phyloP scores from a whole-genome alignment of 2,888 invertebrate species.

The Microchrysa polita region DNA sequence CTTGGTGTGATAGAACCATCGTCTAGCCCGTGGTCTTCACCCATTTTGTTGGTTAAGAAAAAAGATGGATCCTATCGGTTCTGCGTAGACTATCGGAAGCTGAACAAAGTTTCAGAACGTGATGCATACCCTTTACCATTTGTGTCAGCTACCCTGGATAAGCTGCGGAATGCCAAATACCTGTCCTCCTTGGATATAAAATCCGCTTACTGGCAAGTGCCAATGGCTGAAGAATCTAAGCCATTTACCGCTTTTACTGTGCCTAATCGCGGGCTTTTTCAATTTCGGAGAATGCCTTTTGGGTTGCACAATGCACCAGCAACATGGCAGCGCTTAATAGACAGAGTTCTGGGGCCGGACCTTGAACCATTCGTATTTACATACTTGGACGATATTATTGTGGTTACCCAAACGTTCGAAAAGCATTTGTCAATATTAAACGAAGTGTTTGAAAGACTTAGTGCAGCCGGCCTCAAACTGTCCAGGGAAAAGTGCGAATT shows the following conservation, averaged over 20 bases:
- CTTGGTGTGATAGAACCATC: constrained; percentile 53
- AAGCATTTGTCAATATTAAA: too few species aligned
- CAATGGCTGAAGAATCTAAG: constrained; percentile 46
- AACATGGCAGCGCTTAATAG: constrained; percentile 6
- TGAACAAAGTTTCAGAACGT: constrained; percentile 52
- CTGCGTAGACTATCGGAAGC: constrained; percentile 52
- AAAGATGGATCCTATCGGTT: constrained; percentile 51
- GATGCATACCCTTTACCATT: constrained; percentile 54
- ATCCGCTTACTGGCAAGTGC: constrained; percentile 36
- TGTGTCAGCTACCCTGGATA: constrained; percentile 52
- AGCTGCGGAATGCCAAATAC: constrained; percentile 52
- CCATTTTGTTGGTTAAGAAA: constrained; percentile 52
- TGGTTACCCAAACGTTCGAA: too few species aligned
- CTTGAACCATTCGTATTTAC: too few species aligned
- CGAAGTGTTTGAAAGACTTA: too few species aligned
- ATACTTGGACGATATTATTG: too few species aligned
- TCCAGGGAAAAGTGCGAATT: too few species aligned
- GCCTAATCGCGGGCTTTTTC: not conserved
- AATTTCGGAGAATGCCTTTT: constrained; percentile 34
- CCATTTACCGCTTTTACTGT: not conserved
- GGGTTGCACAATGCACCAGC: constrained; percentile 39
- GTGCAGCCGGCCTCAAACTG: too few species aligned
- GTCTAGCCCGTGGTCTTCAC: constrained; percentile 53
- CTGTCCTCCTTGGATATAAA: constrained; percentile 54
- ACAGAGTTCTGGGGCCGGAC: constrained; percentile 5